Evolutionary conservation across 2,113 vertebrate species (phyloP).

Genomic region (Ascaphus truei): DNA sequence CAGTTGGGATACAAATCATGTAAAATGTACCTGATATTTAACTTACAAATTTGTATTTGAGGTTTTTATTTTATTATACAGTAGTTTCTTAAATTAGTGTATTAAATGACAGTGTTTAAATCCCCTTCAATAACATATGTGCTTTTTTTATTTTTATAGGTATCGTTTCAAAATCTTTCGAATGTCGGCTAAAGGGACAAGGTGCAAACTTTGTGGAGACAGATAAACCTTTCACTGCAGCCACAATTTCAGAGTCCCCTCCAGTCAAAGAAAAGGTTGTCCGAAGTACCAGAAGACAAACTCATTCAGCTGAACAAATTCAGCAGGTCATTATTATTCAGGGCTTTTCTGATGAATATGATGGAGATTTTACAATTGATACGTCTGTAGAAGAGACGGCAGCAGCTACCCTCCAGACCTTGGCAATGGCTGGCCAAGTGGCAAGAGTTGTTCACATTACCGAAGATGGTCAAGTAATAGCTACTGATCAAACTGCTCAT

Average conservation of each 20-base stretch:
- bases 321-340: slow-evolving; percentile 98
- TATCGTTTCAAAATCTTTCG: slow-evolving; percentile 96
- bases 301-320: slow-evolving; percentile 57
- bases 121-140: not conserved
- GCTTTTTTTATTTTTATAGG: slow-evolving; percentile 64
- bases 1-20: too few species aligned
- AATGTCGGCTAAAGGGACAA: slow-evolving; percentile 93
- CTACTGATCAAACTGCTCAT: slow-evolving; percentile 62
- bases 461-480: slow-evolving; percentile 85
- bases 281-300: slow-evolving; percentile 38
- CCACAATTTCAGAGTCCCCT: slow-evolving; percentile 56
- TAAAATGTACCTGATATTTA: too few species aligned
- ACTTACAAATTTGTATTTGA: too few species aligned
- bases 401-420: slow-evolving; percentile 87
- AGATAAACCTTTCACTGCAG: slow-evolving; percentile 59
- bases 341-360: slow-evolving; percentile 63
- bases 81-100: too few species aligned
- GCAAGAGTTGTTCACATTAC: slow-evolving; percentile 92
- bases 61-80: too few species aligned
- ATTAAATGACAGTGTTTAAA: too few species aligned
- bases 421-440: slow-evolving; percentile 91
- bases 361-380: slow-evolving; percentile 74
- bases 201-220: slow-evolving; percentile 90
- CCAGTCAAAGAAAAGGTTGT: slow-evolving; percentile 50
- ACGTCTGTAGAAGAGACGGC: slow-evolving; percentile 87